phyloP scores from a whole-genome alignment of 2,113 vertebrate species.

The Accipiter virgatus region DNA sequence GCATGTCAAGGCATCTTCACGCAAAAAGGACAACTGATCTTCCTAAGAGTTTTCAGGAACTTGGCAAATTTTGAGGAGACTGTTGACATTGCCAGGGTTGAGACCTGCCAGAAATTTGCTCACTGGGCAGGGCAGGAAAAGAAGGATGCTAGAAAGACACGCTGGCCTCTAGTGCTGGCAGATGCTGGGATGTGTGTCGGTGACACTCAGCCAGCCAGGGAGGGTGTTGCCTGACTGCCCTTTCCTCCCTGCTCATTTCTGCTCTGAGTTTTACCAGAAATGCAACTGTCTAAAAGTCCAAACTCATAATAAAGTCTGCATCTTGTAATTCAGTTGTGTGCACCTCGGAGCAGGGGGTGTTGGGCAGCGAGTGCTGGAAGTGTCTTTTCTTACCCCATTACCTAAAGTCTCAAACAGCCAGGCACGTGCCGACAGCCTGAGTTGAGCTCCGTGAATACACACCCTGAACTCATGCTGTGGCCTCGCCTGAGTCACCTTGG shows the following conservation, averaged over 20 bases:
- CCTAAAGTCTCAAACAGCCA: not conserved
- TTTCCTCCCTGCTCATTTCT: not conserved
- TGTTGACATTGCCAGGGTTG: not conserved
- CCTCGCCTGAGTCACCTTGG: not conserved
- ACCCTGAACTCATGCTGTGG: not conserved
- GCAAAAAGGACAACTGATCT: not conserved
- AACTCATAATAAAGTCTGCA: fast-evolving
- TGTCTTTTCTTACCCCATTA: not conserved
- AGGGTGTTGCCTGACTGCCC: not conserved
- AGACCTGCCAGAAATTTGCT: not conserved
- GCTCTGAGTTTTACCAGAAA: not conserved
- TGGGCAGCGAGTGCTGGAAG: not conserved
- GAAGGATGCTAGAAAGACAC: not conserved
- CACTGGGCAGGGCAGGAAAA: not conserved
- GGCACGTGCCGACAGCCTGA: not conserved
- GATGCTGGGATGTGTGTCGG: not conserved
- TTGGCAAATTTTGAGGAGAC: not conserved
- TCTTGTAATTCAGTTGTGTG: too few relatives aligned
- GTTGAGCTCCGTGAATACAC: not conserved
- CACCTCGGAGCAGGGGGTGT: fast-evolving
- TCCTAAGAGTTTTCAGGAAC: not conserved
- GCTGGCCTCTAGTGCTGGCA: not conserved
- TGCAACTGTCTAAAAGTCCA: not conserved
- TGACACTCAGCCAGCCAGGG: not conserved
- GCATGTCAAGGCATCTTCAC: too few relatives aligned